Evolutionary conservation across 2,888 invertebrate species (phyloP).

Genomic region (Pachydiplax longipennis): DNA sequence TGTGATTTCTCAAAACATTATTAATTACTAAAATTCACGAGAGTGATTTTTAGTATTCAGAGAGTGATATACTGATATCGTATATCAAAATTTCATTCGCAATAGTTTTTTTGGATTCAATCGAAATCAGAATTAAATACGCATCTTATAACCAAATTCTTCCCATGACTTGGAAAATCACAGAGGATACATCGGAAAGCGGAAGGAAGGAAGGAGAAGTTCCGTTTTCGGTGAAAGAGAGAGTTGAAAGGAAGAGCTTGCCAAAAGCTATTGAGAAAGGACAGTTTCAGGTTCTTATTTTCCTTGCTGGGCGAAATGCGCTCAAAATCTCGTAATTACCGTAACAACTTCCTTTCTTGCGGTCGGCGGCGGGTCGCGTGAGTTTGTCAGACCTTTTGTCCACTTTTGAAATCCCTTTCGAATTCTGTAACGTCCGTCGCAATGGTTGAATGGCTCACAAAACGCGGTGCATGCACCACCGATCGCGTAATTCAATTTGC

Average conservation of each 20-base stretch:
- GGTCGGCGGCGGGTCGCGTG: neutral
- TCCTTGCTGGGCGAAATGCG: neutral
- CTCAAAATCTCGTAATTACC: neutral
- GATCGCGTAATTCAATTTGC: conserved; percentile 31
- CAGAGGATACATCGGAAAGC: neutral
- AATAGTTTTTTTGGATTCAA: neutral
- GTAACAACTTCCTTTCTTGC: neutral
- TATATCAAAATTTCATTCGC: too few relatives aligned
- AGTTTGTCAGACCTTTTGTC: neutral
- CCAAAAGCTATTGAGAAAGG: too few relatives aligned
- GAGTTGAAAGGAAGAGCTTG: too few relatives aligned
- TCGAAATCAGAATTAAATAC: neutral
- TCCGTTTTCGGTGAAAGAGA: too few relatives aligned
- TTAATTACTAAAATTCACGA: too few relatives aligned
- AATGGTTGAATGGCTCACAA: conserved; percentile 13
- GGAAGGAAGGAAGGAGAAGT: too few relatives aligned
- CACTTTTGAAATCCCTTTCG: conserved; percentile 1
- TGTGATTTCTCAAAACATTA: too few relatives aligned
- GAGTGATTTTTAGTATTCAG: too few relatives aligned
- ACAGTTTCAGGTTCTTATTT: neutral
- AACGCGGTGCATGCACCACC: neutral
- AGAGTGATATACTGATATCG: too few relatives aligned
- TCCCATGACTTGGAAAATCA: neutral
- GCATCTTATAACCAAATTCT: neutral
- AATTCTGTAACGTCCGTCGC: conserved; percentile 23